Evolutionary conservation across 2,113 vertebrate species (phyloP), one percentile per base, ranked within the genome.

Genomic region (Dasypus novemcinctus): DNA sequence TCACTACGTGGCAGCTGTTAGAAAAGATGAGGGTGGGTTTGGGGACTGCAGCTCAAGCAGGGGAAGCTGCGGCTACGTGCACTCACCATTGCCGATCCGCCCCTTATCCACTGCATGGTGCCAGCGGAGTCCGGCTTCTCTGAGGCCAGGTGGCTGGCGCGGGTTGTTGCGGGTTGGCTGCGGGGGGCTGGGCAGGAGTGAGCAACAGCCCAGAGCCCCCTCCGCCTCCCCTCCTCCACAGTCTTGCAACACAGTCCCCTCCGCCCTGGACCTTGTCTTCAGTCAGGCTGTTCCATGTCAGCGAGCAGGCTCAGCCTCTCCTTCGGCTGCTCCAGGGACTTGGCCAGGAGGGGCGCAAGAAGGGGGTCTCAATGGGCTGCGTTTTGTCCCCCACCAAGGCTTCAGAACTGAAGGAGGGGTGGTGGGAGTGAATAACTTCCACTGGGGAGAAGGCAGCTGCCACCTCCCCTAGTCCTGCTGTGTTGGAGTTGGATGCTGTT

Each of bases 101-200:
- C 98, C 97, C 98, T 98, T 96, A 98, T 98, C 98, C 98, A 98
- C 98, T 98, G 98, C 98, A 98, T 98, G 97, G 87, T 98, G 97
- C 96, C 96, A 27, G 38, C 23, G 75, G 96, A 96, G 84, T 93
- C 89, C 92, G 46, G 93, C 88, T 97, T 96, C 96, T 97, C 80
- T 43, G 91, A 96, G 97, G 90, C 97, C 95, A 59, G 5, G 72
- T 91, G 69, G 63, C 92, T 96, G 95, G 84, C 38, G 87, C 81
- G 21, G 74, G n/a, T 92, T 95, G 96, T 94, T 82, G 80, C 92
- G 31, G 90, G 96, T 76, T 93, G 91, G 68, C 83, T 94, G 91
- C 68, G 66, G 87, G 92, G 78, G 84, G 92, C 95, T 87, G 83
- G 87, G 88, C 71, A 90, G 84, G 87, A 94, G 72, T 81, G 31